Conservation (phyloP, 2,888 invertebrate species). For the Andrena haemorrhoa region DNA sequence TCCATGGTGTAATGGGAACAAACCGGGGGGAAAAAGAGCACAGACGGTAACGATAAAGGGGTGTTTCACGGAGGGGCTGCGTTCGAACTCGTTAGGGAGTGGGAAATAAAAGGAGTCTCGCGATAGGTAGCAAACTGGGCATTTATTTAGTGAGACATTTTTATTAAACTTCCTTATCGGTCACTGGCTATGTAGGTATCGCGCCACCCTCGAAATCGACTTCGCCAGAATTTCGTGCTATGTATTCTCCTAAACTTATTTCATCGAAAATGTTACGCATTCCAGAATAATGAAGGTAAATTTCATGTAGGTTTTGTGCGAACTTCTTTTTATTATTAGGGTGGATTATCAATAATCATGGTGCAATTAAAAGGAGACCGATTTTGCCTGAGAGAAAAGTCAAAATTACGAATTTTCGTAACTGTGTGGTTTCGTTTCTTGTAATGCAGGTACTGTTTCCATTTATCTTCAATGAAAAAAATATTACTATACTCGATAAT, state of each 20-base stretch:
- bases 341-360: no score
- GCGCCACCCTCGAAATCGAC: slow-evolving; percentile 12
- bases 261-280: neutral
- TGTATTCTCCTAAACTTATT: neutral
- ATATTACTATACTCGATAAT: no score
- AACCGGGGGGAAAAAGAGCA: neutral
- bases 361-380: no score
- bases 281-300: neutral
- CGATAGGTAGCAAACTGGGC: slow-evolving; percentile 32
- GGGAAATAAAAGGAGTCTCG: slow-evolving; percentile 19
- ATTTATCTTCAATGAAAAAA: no score
- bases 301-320: no score
- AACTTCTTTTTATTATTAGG: no score
- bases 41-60: slow-evolving; percentile 28
- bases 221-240: neutral
- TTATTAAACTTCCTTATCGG: slow-evolving; percentile 44
- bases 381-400: no score
- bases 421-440: no score
- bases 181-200: slow-evolving; percentile 23
- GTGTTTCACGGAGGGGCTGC: slow-evolving; percentile 24
- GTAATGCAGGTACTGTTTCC: no score
- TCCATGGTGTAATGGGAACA: slow-evolving; percentile 3
- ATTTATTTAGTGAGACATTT: slow-evolving; percentile 46
- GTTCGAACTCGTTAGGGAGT: slow-evolving; percentile 43
- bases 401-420: no score